Evolutionary conservation across 2,113 vertebrate species (phyloP).

Genomic region (Hemichromis elongatus): DNA sequence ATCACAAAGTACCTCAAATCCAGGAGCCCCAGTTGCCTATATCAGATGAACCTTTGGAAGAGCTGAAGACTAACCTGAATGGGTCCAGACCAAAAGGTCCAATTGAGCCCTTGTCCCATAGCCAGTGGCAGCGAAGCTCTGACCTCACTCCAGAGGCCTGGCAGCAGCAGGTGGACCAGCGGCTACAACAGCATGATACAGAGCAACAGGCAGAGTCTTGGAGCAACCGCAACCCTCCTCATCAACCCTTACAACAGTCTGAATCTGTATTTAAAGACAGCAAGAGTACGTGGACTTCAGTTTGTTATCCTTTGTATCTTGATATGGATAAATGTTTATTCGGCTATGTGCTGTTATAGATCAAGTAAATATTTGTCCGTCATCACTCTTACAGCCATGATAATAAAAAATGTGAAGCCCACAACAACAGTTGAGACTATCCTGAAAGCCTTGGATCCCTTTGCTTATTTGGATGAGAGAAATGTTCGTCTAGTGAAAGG

Average conservation of each 20-base stretch:
- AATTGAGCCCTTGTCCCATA: slow-evolving; percentile 28
- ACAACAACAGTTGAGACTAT: slow-evolving; percentile 89
- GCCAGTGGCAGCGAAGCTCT: slow-evolving; percentile 70
- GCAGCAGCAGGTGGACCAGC: slow-evolving; percentile 77
- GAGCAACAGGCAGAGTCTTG: slow-evolving; percentile 64
- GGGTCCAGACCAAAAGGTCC: slow-evolving; percentile 26
- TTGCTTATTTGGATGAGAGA: slow-evolving; percentile 86
- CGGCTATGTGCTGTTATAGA: not conserved
- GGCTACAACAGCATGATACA: slow-evolving; percentile 61
- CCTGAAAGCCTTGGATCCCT: slow-evolving; percentile 87
- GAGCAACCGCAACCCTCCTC: slow-evolving; percentile 42
- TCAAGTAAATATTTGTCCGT: not conserved
- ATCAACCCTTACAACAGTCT: slow-evolving; percentile 18
- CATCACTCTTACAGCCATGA: slow-evolving; percentile 79
- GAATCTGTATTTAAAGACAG: slow-evolving; percentile 73
- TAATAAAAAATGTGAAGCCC: slow-evolving; percentile 89
- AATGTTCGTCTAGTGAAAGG: slow-evolving; percentile 93
- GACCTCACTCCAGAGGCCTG: slow-evolving; percentile 76
- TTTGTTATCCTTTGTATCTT: not conserved
- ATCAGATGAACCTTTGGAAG: slow-evolving; percentile 42
- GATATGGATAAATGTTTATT: not conserved
- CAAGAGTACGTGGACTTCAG: slow-evolving; percentile 62
- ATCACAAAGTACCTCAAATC: slow-evolving; percentile 68
- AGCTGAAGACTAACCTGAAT: slow-evolving; percentile 32
- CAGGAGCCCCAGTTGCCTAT: slow-evolving; percentile 63